Evolutionary conservation across 1,140 invertebrate species (phyloP).

Genomic region (Drosophila erecta): DNA sequence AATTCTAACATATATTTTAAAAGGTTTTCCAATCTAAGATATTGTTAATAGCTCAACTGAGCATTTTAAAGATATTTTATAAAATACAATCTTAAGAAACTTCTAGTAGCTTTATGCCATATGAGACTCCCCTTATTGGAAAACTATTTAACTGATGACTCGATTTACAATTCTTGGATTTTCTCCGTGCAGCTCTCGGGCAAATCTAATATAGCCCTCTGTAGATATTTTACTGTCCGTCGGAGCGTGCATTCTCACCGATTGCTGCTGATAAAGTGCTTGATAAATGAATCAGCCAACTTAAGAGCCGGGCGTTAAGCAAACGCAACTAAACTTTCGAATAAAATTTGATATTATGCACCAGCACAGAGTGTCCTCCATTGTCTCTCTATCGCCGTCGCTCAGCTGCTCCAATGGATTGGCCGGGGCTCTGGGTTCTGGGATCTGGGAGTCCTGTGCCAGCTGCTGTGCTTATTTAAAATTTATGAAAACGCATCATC

Average conservation of each 20-base stretch:
- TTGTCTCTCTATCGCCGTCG: neutral
- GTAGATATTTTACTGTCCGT: slow-evolving; percentile 35
- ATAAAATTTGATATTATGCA: slow-evolving; percentile 64
- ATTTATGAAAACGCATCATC: slow-evolving; percentile 83
- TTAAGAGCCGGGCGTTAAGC: slow-evolving; percentile 29
- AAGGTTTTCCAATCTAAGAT: too few species aligned
- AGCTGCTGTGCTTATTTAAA: slow-evolving; percentile 75
- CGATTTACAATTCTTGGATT: neutral
- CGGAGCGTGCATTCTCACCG: slow-evolving; percentile 16
- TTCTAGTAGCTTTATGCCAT: neutral
- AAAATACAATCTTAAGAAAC: too few species aligned
- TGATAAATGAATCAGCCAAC: slow-evolving; percentile 55
- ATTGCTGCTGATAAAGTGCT: slow-evolving; percentile 31
- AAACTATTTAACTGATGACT: neutral
- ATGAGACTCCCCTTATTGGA: neutral
- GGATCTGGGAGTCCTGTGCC: slow-evolving; percentile 17
- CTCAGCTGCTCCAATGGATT: slow-evolving; percentile 2
- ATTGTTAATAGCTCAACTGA: too few species aligned
- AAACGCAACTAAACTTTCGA: slow-evolving; percentile 51
- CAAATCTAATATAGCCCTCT: slow-evolving; percentile 5
- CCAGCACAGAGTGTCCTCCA: slow-evolving; percentile 41
- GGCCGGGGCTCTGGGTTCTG: neutral
- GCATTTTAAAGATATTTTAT: too few species aligned
- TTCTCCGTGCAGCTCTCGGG: neutral
- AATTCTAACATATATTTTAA: too few species aligned